These are phyloP conservation scores for Fabriciana adippe DNA, from an alignment of 2,888 invertebrate species.

Conservation along the genomic window DNA sequence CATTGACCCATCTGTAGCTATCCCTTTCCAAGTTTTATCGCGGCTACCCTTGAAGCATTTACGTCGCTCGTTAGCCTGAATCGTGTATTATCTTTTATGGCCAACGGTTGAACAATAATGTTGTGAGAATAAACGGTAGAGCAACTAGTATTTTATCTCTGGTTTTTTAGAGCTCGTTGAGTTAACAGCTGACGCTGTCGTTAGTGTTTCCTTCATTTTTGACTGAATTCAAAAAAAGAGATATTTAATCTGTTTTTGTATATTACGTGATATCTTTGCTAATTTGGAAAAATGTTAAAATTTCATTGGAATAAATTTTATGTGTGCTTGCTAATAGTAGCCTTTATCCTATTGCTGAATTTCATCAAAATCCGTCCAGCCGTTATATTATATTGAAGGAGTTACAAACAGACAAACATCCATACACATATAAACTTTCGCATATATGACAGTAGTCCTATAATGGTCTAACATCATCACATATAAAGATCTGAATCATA, in stretches of 20 bases:
- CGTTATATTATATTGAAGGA: no score
- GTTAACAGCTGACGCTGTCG: constrained; percentile 39
- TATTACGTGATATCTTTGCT: no score
- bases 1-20: constrained; percentile 29
- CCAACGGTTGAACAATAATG: constrained; percentile 52
- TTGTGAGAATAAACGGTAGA: constrained; percentile 52
- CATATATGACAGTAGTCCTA: no score
- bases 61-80: constrained; percentile 50
- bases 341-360: no score
- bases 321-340: no score
- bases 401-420: no score
- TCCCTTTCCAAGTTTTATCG: constrained; percentile 40
- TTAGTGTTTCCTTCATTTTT: constrained; percentile 34
- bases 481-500: no score
- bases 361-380: no score
- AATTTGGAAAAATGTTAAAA: no score
- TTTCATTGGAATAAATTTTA: no score
- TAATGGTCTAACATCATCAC: no score
- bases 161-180: constrained; percentile 42
- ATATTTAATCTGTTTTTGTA: not conserved
- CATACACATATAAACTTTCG: no score
- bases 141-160: constrained; percentile 53
- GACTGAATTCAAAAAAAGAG: not conserved
- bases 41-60: constrained; percentile 46
- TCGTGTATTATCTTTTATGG: constrained; percentile 59